Conservation (phyloP, 2,888 invertebrate genomes). For the Halictus ligatus region DNA sequence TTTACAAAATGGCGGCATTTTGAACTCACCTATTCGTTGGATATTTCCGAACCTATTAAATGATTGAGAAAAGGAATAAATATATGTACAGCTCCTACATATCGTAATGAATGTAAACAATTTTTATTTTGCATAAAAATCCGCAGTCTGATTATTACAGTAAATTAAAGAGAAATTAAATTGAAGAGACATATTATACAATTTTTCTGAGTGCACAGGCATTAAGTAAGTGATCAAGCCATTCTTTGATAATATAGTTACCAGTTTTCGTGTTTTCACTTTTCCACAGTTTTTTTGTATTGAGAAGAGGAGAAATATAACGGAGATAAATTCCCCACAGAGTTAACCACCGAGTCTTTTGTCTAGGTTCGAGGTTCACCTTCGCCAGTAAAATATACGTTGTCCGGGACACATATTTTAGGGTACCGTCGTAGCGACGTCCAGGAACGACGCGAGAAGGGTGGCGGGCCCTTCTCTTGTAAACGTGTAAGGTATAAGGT, state of each 20-base stretch:
- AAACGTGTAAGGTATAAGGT: constrained; percentile 67
- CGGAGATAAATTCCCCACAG: constrained; percentile 35
- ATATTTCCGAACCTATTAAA: background rate
- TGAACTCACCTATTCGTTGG: no score
- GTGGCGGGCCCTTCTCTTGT: constrained; percentile 54
- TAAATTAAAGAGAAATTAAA: background rate
- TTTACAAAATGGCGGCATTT: no score
- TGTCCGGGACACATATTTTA: constrained; percentile 59
- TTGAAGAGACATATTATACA: background rate
- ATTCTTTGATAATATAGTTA: background rate
- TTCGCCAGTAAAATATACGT: constrained; percentile 61
- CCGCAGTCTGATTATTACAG: background rate
- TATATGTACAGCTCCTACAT: background rate
- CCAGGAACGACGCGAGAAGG: constrained; percentile 54
- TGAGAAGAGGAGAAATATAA: background rate
- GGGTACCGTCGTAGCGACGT: constrained; percentile 56
- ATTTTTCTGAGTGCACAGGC: background rate
- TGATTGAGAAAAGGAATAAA: background rate
- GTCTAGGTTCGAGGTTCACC: constrained; percentile 53
- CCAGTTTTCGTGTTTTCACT: background rate
- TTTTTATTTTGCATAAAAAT: no score
- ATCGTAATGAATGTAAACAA: background rate
- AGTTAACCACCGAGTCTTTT: constrained; percentile 38
- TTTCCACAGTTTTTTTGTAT: background rate
- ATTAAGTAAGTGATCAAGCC: background rate